Base-by-base conservation (phyloP, 2,888 invertebrate species). In the Drosophila eohydei region DNA sequence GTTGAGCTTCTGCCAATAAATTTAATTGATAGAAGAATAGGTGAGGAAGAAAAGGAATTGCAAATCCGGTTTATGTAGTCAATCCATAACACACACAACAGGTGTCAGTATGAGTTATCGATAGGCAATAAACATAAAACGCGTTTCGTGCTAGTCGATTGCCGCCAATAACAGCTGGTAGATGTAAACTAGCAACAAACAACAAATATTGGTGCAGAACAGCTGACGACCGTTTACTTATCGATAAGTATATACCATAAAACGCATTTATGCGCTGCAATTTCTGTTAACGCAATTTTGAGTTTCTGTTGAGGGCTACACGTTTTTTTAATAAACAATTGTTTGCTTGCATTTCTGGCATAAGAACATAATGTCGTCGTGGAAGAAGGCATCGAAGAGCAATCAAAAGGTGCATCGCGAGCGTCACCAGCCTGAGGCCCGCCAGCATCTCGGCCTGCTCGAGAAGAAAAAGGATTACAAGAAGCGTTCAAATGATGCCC, bases 381-480 rank as follows among this genome's bases (percentile, higher is more conserved):
- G 97, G 96, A 97, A 96, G 83, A 98, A 97, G 93, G 97, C 97
- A 40, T 95, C 96, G 0, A 98, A 98, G 93, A 94, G 96, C 43
- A 95, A 96, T 80, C 97, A 97, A 90, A 96, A 96, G 92, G 95
- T 95, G 3, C 97, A 98, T 90, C 94, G 95, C 60, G 98, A 98
- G 92, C 94, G 98, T 57, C 97, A 97, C 91, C 97, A 98, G 91
- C 97, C 97, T 0, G 95, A 96, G 79, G 93, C 94, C 0, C 94
- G 98, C 28, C 93, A 95, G 89, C 96, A 97, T 90, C 93, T 98
- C 16, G 98, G 98, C 1, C 92, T 97, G 8, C 93, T 98, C 3
- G 97, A 98, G 90, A 98, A 98, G 93, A 97, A 97, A 91, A 97
- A 97, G 87, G 98, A 98, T 91, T 98, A 97, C 91, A 95, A 95